Evolutionary conservation across 2,113 vertebrate species (phyloP), one percentile per base, ranked within the genome.

Genomic region (Actenoides lindsayi): DNA sequence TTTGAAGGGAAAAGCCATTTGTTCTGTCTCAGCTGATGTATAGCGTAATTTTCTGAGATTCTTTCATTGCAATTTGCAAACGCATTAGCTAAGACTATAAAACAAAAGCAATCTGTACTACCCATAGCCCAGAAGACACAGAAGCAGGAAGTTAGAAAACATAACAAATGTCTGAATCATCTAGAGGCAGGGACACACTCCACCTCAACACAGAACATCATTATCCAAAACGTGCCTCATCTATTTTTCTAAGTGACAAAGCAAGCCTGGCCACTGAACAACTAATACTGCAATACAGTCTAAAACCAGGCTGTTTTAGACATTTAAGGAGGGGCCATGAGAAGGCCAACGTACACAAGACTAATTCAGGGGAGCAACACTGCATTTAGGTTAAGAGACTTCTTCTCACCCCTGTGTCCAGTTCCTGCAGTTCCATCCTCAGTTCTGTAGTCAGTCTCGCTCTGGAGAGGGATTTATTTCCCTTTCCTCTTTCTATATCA

Each of bases 51-150:
- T 98, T 94, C 96, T 93, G 42, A 95, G 91, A 92, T 69, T 96
- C 90, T 94, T 97, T 94, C 94, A 92, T 44, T 57, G 94, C 87
- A 96, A 95, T 98, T 97, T 98, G 94, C 89, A 97, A 97, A 96
- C 89, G 89, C 92, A 97, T 97, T 98, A 98, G 94, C 95, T 96
- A 95, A 95, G 85, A 70, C 95, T 95, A 96, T 95, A 96, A 98
- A 97, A 95, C 90, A 98, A 97, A 98, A 98, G 74, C 90, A 96
- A 96, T 94, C 83, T 96, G 86, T 51, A 89, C 82, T 96, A 95
- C 48, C 79, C 86, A 39, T 90, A 90, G 89, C 67, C 83, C 83
- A 94, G 54, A 91, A 97, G 76, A 89, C 30, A 6, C 21, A 95
- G 89, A 92, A 77, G 82, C 28, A 93, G 86, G 89, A 96, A 96